phyloP scores from a whole-genome alignment of 2,113 vertebrate genomes.

The Platanista minor region DNA sequence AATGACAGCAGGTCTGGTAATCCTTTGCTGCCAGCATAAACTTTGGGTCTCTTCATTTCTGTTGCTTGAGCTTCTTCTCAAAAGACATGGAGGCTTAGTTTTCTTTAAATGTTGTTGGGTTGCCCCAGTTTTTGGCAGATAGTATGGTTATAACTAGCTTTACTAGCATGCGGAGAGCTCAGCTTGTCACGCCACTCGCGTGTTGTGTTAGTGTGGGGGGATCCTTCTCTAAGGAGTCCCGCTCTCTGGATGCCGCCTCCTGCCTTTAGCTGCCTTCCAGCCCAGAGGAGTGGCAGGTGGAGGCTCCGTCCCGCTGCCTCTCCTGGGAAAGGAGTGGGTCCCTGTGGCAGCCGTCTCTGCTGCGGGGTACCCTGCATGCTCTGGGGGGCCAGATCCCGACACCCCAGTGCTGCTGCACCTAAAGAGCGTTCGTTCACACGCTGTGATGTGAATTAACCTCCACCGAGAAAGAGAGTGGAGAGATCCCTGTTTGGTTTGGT shows the following conservation, averaged over 20 bases:
- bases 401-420: fast-evolving
- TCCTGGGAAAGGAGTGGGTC: neutral
- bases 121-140: neutral
- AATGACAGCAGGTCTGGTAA: neutral
- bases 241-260: neutral
- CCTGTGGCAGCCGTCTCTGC: neutral
- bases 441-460: neutral
- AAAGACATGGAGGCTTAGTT: neutral
- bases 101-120: neutral
- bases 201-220: neutral
- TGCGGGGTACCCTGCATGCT: neutral
- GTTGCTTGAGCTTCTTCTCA: neutral
- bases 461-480: neutral
- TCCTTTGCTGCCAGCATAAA: neutral
- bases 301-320: neutral
- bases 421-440: fast-evolving
- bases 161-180: neutral
- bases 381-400: neutral
- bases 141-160: neutral
- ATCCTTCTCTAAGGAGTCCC: neutral
- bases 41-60: neutral
- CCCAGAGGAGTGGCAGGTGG: neutral
- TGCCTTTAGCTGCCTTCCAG: neutral
- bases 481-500: neutral
- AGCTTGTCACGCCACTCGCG: neutral